Evolutionary conservation across 2,888 invertebrate genomes (phyloP), one percentile per base, ranked within the genome.

Genomic region (Lasioglossum figueresi): DNA sequence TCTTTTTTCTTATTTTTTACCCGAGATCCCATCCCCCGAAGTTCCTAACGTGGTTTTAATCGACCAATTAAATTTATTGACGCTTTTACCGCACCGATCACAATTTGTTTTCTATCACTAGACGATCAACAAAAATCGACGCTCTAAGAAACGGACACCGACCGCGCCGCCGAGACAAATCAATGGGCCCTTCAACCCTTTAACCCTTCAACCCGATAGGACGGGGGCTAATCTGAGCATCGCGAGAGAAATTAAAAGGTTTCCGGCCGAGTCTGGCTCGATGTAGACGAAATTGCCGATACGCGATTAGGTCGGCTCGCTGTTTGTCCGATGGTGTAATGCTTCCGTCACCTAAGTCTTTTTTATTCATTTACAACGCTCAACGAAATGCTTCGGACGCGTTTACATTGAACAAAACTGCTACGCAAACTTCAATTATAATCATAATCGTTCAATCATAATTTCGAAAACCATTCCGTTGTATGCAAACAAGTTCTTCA

Each of bases 41-140:
- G 19, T 66, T 31, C 3, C 34, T 66, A 34, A 68, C 68, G 12
- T 40, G 23, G 6, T 84, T 79, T 83, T 52, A 59, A 86, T 85
- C 85, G 85, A 80, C 78, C 86, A 34, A 85, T 85, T 56, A 72
- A 48, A 23, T 81, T 72, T 52, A 86, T 82, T 43, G 82, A 86
- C 86, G 86, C 79, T 79, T 79, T 63, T 56, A 63, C 82, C 56
- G 72, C 72, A 71, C 76, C 86, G 45, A 87, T 87, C 87, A 82
- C 84, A 87, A 77, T 79, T 84, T 75, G 72, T 79, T 84, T 71
- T 27, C 66, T 87, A 79, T 84, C 70, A 70, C 80, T 70, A 31
- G 68, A 79, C 59, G 71, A 75, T 84, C 72, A 77, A 86, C 70
- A 63, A 74, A 66, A 66, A 79, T 71, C 70, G 73, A 63, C 82